Evolutionary conservation across 2,797 vertebrate genomes (phyloP).

Genomic region (Fratercula arctica): DNA sequence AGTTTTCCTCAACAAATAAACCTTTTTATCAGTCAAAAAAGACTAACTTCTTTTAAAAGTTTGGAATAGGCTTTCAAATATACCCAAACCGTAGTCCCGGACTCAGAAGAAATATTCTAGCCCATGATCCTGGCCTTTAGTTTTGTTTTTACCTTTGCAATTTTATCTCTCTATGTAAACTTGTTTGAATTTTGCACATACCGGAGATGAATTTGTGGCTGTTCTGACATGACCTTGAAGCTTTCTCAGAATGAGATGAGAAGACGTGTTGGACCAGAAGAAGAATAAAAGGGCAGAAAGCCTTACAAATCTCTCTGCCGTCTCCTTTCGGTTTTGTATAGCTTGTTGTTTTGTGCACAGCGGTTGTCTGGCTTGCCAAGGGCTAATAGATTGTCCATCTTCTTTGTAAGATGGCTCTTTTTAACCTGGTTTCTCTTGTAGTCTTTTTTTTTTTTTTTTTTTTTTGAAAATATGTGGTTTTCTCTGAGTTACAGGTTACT

Average conservation of each 20-base stretch:
- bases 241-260: not conserved
- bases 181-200: constrained; percentile 18
- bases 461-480: not conserved
- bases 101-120: not conserved
- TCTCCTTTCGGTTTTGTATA: not conserved
- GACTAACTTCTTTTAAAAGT: not conserved
- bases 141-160: not conserved
- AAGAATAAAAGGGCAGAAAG: constrained; percentile 38
- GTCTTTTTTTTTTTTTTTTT: not conserved
- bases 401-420: not conserved
- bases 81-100: not conserved
- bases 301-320: not conserved
- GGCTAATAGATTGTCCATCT: not conserved
- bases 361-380: not conserved
- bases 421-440: not conserved
- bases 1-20: not conserved
- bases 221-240: not conserved
- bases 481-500: not conserved
- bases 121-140: fast-evolving
- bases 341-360: not conserved
- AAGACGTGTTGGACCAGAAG: not conserved
- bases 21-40: not conserved
- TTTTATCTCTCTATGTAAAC: not conserved
- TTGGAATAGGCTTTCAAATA: not conserved
- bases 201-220: not conserved